A percentile compares a stretch with the other conserved stretches of the same genome.
Evolutionary conservation across 1,140 invertebrate genomes (phyloP).

Genomic region (Episyrphus balteatus): DNA sequence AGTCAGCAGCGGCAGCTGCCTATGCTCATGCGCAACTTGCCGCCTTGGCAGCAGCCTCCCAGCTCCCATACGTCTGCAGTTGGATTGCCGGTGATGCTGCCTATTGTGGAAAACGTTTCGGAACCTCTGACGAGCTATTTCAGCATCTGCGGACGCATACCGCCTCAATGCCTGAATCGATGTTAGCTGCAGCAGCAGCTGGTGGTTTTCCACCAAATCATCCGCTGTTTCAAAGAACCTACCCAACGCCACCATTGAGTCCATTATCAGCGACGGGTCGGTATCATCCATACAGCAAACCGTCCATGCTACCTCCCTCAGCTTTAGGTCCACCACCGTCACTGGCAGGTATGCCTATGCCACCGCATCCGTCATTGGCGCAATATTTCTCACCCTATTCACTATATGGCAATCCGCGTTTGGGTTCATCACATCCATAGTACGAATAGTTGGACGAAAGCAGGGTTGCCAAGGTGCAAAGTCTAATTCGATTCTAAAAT

Average conservation of each 20-base stretch:
- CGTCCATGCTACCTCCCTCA: constrained; percentile 44
- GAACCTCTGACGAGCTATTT: constrained; percentile 77
- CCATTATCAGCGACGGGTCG: constrained; percentile 64
- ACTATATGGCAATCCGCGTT: constrained; percentile 71
- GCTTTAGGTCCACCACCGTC: constrained; percentile 38
- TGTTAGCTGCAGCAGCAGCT: constrained; percentile 41
- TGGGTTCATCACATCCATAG: constrained; percentile 55
- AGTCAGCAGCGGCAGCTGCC: constrained; percentile 42
- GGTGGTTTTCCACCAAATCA: constrained; percentile 46
- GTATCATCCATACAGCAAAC: constrained; percentile 80
- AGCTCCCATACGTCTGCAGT: constrained; percentile 76
- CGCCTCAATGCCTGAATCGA: constrained; percentile 43
- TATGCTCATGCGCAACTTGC: constrained; percentile 65
- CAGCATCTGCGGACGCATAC: constrained; percentile 85
- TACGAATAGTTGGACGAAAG: constrained; percentile 2
- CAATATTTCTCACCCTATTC: constrained; percentile 79
- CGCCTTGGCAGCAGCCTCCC: constrained; percentile 58
- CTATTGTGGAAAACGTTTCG: constrained; percentile 85
- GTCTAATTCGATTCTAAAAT: no score
- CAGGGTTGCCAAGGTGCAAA: no score
- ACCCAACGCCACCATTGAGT: constrained; percentile 76
- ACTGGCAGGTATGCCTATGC: constrained; percentile 47
- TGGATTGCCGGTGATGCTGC: constrained; percentile 81
- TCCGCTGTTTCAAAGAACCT: constrained; percentile 60
- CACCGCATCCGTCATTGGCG: constrained; percentile 54